phyloP scores from a whole-genome alignment of 2,113 vertebrate species.

The Serilophus lunatus region DNA sequence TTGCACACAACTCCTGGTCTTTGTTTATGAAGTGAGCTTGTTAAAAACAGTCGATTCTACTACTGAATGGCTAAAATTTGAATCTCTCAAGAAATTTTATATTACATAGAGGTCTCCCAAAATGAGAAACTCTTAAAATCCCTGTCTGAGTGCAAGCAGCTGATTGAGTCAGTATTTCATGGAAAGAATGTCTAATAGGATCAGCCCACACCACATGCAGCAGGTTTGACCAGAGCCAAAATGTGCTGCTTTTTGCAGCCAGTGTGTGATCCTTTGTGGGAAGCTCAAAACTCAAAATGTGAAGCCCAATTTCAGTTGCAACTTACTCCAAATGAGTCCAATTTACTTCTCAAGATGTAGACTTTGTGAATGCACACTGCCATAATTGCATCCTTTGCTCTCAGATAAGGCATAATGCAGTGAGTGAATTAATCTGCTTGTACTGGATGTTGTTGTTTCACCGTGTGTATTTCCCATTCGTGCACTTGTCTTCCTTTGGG shows the following conservation, averaged over 20 bases:
- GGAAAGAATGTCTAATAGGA: neutral
- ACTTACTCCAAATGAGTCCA: neutral
- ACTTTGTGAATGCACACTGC: neutral
- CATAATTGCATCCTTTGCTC: neutral
- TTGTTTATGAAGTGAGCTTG: neutral
- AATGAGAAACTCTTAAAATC: neutral
- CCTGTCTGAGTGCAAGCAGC: neutral
- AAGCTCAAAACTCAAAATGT: neutral
- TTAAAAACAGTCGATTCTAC: neutral
- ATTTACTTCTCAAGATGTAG: neutral
- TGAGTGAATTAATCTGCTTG: neutral
- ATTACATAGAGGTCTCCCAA: neutral
- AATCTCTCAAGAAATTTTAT: neutral
- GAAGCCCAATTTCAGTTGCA: neutral
- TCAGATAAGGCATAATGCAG: neutral
- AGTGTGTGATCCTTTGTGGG: rapidly evolving
- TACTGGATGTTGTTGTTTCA: neutral
- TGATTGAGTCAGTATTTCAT: neutral
- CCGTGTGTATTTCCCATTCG: neutral
- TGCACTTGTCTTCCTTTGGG: constrained; percentile 2
- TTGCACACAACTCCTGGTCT: neutral
- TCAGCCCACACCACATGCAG: rapidly evolving
- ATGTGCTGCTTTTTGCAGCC: neutral
- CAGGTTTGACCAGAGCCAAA: neutral
- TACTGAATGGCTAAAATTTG: neutral